phyloP scores from a whole-genome alignment of 2,797 vertebrate species.

The Hipposideros larvatus region DNA sequence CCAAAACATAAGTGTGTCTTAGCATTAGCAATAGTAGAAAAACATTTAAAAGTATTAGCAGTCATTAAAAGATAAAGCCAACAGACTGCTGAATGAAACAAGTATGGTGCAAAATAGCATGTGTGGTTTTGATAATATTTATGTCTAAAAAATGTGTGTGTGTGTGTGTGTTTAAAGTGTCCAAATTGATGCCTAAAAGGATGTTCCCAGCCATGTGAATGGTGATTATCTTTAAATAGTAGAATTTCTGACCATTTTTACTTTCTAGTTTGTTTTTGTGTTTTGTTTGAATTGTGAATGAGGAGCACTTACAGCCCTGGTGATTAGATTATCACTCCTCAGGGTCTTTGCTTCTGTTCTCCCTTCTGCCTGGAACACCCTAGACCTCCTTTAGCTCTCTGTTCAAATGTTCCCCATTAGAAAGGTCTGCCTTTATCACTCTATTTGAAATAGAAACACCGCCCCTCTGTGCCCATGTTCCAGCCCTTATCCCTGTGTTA shows the following conservation, averaged over 20 bases:
- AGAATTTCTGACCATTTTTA: not conserved
- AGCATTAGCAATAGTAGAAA: not conserved
- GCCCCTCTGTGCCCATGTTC: too few species aligned
- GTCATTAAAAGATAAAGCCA: not conserved
- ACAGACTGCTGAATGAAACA: not conserved
- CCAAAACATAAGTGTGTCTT: not conserved
- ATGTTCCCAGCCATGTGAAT: not conserved
- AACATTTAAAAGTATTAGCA: not conserved
- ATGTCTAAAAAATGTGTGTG: not conserved
- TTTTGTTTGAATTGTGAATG: not conserved
- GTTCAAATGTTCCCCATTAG: not conserved
- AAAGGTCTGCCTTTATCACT: not conserved
- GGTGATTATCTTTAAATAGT: not conserved
- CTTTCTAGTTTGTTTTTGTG: not conserved
- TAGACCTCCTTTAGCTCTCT: not conserved
- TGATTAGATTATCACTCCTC: not conserved
- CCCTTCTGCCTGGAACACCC: not conserved
- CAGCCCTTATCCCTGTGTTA: too few species aligned
- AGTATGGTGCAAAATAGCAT: not conserved
- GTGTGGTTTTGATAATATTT: not conserved
- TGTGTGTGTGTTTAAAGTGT: accelerated
- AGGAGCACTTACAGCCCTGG: not conserved
- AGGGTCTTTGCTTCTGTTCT: not conserved
- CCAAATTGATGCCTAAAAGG: not conserved
- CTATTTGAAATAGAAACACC: not conserved